These are phyloP conservation scores for Petrophora chlorosata DNA, from an alignment of 2,888 invertebrate species.

Conservation along the genomic window DNA sequence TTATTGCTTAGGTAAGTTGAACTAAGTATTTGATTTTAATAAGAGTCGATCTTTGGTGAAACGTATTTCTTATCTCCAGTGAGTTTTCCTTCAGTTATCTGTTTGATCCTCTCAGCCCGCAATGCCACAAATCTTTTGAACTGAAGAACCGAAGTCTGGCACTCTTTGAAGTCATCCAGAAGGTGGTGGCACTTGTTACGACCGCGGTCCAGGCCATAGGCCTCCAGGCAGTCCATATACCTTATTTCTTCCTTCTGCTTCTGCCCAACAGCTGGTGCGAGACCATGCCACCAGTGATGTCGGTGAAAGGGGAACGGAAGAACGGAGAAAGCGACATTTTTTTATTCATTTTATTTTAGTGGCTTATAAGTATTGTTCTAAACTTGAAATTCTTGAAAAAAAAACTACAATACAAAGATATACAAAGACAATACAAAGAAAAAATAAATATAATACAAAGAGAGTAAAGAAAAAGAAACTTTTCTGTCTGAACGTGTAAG, in stretches of 20 bases:
- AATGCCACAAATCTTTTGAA: constrained; percentile 84
- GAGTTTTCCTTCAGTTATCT: constrained; percentile 85
- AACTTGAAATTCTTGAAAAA: too few species aligned
- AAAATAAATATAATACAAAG: too few species aligned
- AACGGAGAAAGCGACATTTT: constrained; percentile 86
- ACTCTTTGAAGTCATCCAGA: constrained; percentile 89
- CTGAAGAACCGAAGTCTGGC: constrained; percentile 85
- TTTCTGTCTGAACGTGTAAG: too few species aligned
- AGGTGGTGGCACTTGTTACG: constrained; percentile 84
- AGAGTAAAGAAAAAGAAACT: too few species aligned
- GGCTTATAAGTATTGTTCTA: too few species aligned
- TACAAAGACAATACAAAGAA: too few species aligned
- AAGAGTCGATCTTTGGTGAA: constrained; percentile 85
- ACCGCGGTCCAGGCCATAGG: constrained; percentile 89
- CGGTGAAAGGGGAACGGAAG: constrained; percentile 88
- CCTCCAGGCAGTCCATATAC: constrained; percentile 91
- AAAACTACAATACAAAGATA: too few species aligned
- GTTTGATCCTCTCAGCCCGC: constrained; percentile 85
- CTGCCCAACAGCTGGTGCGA: constrained; percentile 86
- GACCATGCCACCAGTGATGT: constrained; percentile 85
- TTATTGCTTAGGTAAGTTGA: constrained; percentile 24
- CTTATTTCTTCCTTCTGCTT: constrained; percentile 88
- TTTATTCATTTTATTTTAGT: too few species aligned
- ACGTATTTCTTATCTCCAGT: constrained; percentile 84
- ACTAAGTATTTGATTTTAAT: constrained; percentile 54